Base-by-base conservation (phyloP, 2,113 vertebrate genomes). In the Acinonyx jubatus region DNA sequence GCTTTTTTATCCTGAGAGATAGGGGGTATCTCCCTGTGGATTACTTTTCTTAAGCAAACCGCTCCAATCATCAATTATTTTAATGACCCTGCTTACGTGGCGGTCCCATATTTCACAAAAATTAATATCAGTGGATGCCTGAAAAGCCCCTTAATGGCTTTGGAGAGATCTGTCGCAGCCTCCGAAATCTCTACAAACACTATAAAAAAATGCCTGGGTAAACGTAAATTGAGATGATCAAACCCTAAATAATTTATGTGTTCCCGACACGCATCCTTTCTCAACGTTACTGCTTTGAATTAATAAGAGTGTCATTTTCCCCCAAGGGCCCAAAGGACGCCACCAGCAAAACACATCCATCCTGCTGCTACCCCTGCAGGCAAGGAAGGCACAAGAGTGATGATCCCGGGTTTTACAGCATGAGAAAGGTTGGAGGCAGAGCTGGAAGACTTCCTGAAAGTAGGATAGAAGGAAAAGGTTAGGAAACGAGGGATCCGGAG, bases 101-200 rank as follows among this genome's bases (percentile, higher is more conserved):
- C n/a, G 27, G 94, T 74, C 8, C 7, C 52, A 97, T 96, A 85
- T 93, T 96, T 98, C 97, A 96, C 76, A 65, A 91, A 96, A 98
- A 97, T 92, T 96, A 95, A 61, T 97, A 96, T 68, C 38, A 74
- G 6, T 4, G 61, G 86, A 89, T 83, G 8, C 89, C 82, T 86
- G 55, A 89, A 97, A 91, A 68, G 9, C 3, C 29, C 87, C 55
- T 74, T 86, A 93, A 86, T 91, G 86, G 25, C 57, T 92, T 94
- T 82, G 41, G 63, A 96, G 41, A 93, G 52, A 78, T 96, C 50
- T 71, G 48, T 50, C 27, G 45, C 33, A 95, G 41, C 10, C 33
- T 93, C 23, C 55, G 12, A 93, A 96, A 94, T 87, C 78, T 96
- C 45, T 81, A 88, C n/a, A 91, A 95, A 96, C 29, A 79, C 29